Conservation (phyloP, 1,140 invertebrate genomes). For the silkworm (Bombyx mori) region DNA sequence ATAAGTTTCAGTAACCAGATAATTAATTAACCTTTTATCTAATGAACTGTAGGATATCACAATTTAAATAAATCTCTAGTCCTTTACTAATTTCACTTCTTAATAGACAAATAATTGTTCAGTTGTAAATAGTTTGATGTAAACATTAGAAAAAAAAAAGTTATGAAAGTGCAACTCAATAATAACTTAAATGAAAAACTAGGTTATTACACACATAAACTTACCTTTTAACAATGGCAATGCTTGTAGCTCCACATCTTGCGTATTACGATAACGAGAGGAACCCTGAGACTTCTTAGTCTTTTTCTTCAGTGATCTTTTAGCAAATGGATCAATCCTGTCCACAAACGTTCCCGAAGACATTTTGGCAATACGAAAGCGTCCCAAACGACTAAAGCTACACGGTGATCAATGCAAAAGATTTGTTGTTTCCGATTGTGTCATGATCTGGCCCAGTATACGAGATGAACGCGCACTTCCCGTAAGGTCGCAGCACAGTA, state of each 20-base stretch:
- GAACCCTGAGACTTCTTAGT: slow-evolving; percentile 94
- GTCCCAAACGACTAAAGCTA: slow-evolving; percentile 63
- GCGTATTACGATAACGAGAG: slow-evolving; percentile 89
- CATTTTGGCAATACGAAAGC: slow-evolving; percentile 74
- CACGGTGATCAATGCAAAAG: slow-evolving; percentile 59
- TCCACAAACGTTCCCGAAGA: slow-evolving; percentile 91
- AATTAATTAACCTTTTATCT: no score
- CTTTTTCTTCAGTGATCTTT: slow-evolving; percentile 93
- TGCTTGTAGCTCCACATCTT: slow-evolving; percentile 90
- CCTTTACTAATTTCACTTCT: no score
- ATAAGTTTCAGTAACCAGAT: no score
- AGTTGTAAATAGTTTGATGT: no score
- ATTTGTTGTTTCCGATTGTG: slow-evolving; percentile 60
- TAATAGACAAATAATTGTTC: no score
- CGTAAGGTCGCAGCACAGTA: slow-evolving; percentile 63
- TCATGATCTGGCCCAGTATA: slow-evolving; percentile 63
- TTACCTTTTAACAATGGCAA: slow-evolving; percentile 90
- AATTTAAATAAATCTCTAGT: no score
- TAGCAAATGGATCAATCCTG: slow-evolving; percentile 94
- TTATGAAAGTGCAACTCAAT: no score
- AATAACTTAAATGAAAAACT: no score
- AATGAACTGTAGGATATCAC: no score
- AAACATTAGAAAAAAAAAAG: no score
- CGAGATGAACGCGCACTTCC: slow-evolving; percentile 60
- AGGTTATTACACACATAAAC: slow-evolving; percentile 16